Evolutionary conservation across 2,888 invertebrate species (phyloP), one percentile per base, ranked within the genome.

Genomic region (Diarsia brunnea): DNA sequence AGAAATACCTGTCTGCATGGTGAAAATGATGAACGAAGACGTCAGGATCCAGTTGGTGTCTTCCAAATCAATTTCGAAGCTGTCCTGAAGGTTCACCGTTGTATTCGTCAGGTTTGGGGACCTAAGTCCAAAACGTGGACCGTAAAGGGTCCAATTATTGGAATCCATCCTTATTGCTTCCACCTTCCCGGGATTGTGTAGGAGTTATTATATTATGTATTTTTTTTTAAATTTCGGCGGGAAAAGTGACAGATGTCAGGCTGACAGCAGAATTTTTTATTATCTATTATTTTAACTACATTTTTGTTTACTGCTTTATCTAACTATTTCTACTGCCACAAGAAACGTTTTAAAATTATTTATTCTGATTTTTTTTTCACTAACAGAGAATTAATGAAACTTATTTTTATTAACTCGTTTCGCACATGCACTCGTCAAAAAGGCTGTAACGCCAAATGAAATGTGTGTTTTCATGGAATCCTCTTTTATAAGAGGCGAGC

Each of bases 31-130:
- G 73, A 92, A 92, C 0, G 92, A 92, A 4, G 90, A 90, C 0
- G 98, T 98, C 77, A 99, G 97, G 64, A 99, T 98, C 98, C 98
- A 99, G 88, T 98, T 98, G 21, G 98, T 98, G 90, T 99, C 99
- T 90, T 98, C 98, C 67, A 97, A 94, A 90, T 98, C 98, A 12
- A 97, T 97, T 79, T 97, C 97, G 51, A 98, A 97, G 89, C 97
- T 98, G 24, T 97, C 95, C 67, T 97, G 97, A 0, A 97, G 97
- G 74, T 84, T 95, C 11, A 93, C 94, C 0, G 95, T 94, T 0
- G 92, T 91, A 83, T 96, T 97, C 0, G 95, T 95, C 4, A 94
- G 75, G 86, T 96, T 96, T 3, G 95, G 93, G 0, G 95, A 95
- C 21, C 94, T 91, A 0, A 95, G 84, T 12, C 94, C 94, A 67